phyloP scores from a whole-genome alignment of 2,888 invertebrate species.

The Chrysolina haemoptera region DNA sequence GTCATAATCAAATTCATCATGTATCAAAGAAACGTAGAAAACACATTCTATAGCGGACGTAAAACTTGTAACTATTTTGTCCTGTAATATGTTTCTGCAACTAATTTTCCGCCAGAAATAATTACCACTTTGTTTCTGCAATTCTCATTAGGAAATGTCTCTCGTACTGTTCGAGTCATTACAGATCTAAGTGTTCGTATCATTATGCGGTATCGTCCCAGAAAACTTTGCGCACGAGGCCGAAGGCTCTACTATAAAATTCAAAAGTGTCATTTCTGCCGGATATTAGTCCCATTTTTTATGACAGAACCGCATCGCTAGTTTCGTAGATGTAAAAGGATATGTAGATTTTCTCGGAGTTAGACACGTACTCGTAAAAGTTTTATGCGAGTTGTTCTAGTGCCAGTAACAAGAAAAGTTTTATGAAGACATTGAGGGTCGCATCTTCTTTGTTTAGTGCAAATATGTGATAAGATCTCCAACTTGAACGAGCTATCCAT shows the following conservation, averaged over 20 bases:
- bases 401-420: constrained; percentile 4
- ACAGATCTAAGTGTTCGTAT: no score
- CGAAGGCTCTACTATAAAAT: neutral
- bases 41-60: no score
- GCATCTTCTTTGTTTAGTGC: neutral
- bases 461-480: neutral
- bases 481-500: neutral
- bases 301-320: neutral
- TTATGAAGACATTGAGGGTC: neutral
- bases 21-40: no score
- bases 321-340: neutral
- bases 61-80: no score
- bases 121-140: no score
- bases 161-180: no score
- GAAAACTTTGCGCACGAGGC: neutral
- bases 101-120: no score
- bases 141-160: no score
- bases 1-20: no score
- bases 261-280: neutral
- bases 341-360: neutral
- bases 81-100: no score
- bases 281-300: neutral
- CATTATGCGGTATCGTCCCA: no score
- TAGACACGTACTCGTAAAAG: neutral
- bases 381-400: constrained; percentile 8